Evolutionary conservation across 2,888 invertebrate genomes (phyloP), one percentile per base, ranked within the genome.

Genomic region (Eupeodes luniger): DNA sequence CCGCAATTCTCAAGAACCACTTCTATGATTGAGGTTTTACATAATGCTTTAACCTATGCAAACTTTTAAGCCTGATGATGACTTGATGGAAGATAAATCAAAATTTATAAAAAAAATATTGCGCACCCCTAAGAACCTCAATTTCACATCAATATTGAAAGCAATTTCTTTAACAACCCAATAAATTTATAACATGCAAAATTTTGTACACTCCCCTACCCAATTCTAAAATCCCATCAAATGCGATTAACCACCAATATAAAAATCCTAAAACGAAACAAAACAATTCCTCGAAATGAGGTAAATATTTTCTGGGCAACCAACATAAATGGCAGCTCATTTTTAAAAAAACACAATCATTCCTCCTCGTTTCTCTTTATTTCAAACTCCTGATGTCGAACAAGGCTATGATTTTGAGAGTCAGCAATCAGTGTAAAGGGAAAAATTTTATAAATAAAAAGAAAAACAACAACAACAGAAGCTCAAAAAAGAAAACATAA

Each of bases 291-390:
- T 76, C 77, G 74, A 87, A 80, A 80, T 67, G 72, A 77, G 72
- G 80, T 55, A 84, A 80, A 87, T 74, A 87, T 84, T 84, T 87
- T 27, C 74, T 49, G 84, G 80, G 67, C 72, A 67, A 84, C 87
- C 84, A 81, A 80, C 76, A 81, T 74, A 87, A 87, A 84, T 87
- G 87, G 80, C 69, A 81, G 83, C 83, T 76, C 79, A 83, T 86
- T 86, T 86, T 82, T 81, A 66, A 27, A 27, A 19, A 27, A 27
- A 62, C 53, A 62, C 61, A 47, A 40, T 49, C 51, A 19, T 51
- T 64, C 44, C 47, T 19, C 47, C 14, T 9, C 14, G 3, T 27
- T 47, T 1, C 34, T 34, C 5, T 9, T 9, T 7, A 34, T 3
- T 12, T 27, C 36, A 5, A 27, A 5, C 27, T 14, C 1, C 5